A percentile compares a stretch with the other conserved stretches of the same genome.
These are phyloP conservation scores for Eupeodes latifasciatus DNA, from an alignment of 2,888 invertebrate genomes.

Conservation along the genomic window DNA sequence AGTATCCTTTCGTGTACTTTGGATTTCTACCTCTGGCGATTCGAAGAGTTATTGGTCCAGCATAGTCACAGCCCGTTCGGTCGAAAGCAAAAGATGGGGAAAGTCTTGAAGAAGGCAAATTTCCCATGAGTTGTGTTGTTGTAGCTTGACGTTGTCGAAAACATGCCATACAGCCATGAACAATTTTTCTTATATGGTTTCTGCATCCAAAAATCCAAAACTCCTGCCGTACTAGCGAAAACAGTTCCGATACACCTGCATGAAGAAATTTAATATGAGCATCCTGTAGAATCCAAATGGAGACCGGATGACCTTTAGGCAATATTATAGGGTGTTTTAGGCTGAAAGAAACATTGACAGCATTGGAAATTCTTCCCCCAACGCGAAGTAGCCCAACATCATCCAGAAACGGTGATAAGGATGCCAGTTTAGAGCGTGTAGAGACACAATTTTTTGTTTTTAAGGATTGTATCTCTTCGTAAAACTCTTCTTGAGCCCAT, in stretches of 20 bases:
- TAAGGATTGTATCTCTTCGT: constrained; percentile 5
- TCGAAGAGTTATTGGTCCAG: constrained; percentile 13
- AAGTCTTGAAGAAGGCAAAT: neutral
- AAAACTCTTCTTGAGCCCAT: constrained; percentile 6
- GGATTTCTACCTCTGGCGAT: neutral
- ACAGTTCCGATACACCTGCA: neutral
- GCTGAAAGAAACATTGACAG: neutral
- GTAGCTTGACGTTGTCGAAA: neutral
- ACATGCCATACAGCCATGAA: neutral
- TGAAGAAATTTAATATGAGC: neutral
- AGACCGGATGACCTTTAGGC: neutral
- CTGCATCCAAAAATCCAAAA: constrained; percentile 3
- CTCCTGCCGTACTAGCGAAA: neutral
- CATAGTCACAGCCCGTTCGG: constrained; percentile 18
- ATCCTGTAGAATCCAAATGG: neutral
- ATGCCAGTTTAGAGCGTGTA: neutral
- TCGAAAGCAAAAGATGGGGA: neutral
- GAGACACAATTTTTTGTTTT: neutral
- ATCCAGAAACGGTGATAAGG: constrained; percentile 22
- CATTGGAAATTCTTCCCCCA: neutral
- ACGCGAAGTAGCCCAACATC: no score
- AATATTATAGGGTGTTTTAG: neutral
- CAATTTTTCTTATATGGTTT: neutral
- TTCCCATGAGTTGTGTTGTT: neutral
- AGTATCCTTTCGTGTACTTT: neutral